Evolutionary conservation across 2,797 vertebrate species (phyloP), one percentile per base, ranked within the genome.

Genomic region (Cyprinella venusta): DNA sequence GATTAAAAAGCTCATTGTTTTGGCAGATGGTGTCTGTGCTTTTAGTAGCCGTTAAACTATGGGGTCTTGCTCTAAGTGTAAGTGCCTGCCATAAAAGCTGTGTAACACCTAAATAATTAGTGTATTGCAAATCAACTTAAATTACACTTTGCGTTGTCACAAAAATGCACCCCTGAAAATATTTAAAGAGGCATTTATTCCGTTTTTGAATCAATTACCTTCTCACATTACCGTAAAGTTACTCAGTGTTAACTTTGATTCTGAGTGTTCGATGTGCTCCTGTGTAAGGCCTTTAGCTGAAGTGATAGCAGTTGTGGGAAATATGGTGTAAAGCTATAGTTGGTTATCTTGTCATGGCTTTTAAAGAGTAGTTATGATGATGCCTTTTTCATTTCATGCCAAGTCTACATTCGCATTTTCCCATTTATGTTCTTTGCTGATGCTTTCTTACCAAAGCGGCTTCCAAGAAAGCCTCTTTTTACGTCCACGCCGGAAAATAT

Each of bases 11-110:
- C 84, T 61, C 6, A 26, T 85, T 36, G 61, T 88, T 81, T 79
- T 79, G 80, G 82, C 84, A 75, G 87, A 79, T 88, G 79, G 78
- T 86, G 87, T 86, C 88, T 77, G 84, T 89, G 87, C 87, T 86
- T 89, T 88, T 79, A 48, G 86, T 88, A 87, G 82, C 80, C 26
- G 48, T 84, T 80, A 76, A 74, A 79, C 76, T 80, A 50, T 84
- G 63, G 86, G 82, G 59, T 87, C 85, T 75, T 83, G 84, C 79
- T 87, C 79, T 76, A 76, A 82, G 67, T 87, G 81, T 84, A 84
- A 87, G 86, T 87, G 80, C 82, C 88, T 87, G 82, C 84, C 86
- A 86, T 83, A 65, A 80, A 86, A 84, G 79, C 81, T 82, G 70
- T 86, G 80, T 86, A 84, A 86, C 67, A 61, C 71, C 79, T 84